Evolutionary conservation across 2,888 invertebrate species (phyloP), one percentile per base, ranked within the genome.

Genomic region (Leucophenga maculata): DNA sequence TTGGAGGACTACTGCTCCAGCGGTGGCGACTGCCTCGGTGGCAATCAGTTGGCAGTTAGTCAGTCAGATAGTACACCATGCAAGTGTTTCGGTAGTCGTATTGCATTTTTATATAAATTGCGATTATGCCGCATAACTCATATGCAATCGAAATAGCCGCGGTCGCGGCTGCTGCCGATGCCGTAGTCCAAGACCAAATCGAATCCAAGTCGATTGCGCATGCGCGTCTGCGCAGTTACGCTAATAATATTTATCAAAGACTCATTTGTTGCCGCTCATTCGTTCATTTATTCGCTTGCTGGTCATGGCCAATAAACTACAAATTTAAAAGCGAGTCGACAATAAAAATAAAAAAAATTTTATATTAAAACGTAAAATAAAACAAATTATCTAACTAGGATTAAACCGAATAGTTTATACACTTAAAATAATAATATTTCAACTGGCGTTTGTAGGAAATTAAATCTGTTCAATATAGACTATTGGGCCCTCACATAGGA

Each of bases 181-280:
- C 48, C 26, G 69, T 31, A 32, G 22, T 11, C 14, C 8, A 52
- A 20, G 52, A 16, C 54, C n/a, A 18, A 39, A 13, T 39, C 39
- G 26, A 16, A 39, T 39, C 20, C 31, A n/a, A 9, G 55, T 11
- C 26, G 55, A 22, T 55, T 18, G 55, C 55, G 55, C 26, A 22
- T 46, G 32, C 50, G 62, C 62, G 48, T 70, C 76, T 69, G 72
- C 75, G 72, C 75, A 72, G 72, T 74, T 78, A 73, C 80, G 80
- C 80, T 79, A 80, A 81, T 81, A 82, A 80, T 80, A 80, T 82
- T 81, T 81, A 81, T 80, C 81, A 80, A 80, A 76, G 78, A 72
- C 82, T 81, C 81, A 81, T 82, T 81, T 81, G 81, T 82, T 82
- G 79, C 77, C 11, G 16, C 3, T 60, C 16, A 18, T 32, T 31